Percentiles rank a stretch among this genome's conserved stretches.
Conservation (phyloP, 2,113 vertebrate genomes). For the Barbus barbus region DNA sequence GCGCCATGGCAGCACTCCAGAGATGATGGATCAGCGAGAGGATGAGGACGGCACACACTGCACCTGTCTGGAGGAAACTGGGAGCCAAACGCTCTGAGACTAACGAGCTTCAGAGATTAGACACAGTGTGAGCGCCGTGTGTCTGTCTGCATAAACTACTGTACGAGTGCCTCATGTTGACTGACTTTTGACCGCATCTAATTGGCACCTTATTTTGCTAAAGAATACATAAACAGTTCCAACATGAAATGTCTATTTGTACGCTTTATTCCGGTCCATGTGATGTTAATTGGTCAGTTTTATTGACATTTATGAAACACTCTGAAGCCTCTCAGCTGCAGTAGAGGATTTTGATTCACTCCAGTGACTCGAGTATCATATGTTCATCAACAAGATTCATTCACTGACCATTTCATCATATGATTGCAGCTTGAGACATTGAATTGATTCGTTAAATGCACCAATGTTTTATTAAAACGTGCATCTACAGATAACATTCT, state of each 20-base stretch:
- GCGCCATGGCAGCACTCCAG: not conserved
- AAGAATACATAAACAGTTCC: not conserved
- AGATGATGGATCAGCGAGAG: not conserved
- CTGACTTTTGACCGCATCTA: not conserved
- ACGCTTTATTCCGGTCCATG: not conserved
- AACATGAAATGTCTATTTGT: not conserved
- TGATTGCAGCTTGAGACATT: no score
- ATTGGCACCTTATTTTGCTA: not conserved
- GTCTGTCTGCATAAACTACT: not conserved
- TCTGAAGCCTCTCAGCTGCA: no score
- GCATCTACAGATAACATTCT: no score
- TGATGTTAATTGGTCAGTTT: not conserved
- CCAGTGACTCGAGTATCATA: no score
- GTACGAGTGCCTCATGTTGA: not conserved
- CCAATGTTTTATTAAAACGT: no score
- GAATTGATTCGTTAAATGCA: no score
- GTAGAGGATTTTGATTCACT: no score
- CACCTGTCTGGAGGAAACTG: not conserved
- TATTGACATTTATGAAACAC: not conserved
- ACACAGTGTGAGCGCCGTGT: no score
- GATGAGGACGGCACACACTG: not conserved
- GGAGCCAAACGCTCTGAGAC: not conserved
- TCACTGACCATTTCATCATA: no score
- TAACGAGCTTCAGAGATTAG: not conserved
- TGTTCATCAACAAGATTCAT: no score